These are phyloP conservation scores for Heteronetta atricapilla DNA, from an alignment of 2,113 vertebrate species.

Conservation along the genomic window DNA sequence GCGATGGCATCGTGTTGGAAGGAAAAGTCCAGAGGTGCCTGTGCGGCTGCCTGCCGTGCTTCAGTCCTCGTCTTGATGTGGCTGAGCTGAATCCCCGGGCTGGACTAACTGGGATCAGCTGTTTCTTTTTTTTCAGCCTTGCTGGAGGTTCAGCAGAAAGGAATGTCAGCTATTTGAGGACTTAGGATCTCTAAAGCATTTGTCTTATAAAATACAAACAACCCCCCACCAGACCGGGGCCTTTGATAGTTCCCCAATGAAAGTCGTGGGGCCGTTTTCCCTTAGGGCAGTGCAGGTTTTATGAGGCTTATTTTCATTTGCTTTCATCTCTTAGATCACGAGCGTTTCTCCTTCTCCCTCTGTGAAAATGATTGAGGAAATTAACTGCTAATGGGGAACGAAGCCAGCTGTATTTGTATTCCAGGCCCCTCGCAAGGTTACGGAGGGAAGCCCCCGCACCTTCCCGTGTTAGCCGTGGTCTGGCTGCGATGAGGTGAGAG, in stretches of 20 bases:
- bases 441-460: background rate
- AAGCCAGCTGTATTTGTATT: constrained; percentile 45
- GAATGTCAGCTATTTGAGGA: constrained; percentile 60
- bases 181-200: constrained; percentile 62
- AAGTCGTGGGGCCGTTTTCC: constrained; percentile 45
- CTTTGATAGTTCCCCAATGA: constrained; percentile 55
- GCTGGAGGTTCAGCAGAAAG: constrained; percentile 29
- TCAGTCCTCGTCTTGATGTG: constrained; percentile 38
- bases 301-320: constrained; percentile 51
- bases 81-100: constrained; percentile 36
- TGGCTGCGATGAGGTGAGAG: background rate
- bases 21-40: background rate
- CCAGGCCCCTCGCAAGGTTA: background rate
- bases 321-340: constrained; percentile 32
- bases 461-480: background rate
- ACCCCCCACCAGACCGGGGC: constrained; percentile 29
- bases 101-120: constrained; percentile 49
- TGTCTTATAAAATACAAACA: constrained; percentile 64
- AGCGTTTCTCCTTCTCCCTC: constrained; percentile 38
- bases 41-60: background rate
- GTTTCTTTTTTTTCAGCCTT: constrained; percentile 51
- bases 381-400: constrained; percentile 40
- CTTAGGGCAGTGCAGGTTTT: constrained; percentile 17
- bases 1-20: background rate
- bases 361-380: constrained; percentile 53